These are phyloP conservation scores for Abrostola triplasia DNA, from an alignment of 2,888 invertebrate genomes.

Conservation along the genomic window DNA sequence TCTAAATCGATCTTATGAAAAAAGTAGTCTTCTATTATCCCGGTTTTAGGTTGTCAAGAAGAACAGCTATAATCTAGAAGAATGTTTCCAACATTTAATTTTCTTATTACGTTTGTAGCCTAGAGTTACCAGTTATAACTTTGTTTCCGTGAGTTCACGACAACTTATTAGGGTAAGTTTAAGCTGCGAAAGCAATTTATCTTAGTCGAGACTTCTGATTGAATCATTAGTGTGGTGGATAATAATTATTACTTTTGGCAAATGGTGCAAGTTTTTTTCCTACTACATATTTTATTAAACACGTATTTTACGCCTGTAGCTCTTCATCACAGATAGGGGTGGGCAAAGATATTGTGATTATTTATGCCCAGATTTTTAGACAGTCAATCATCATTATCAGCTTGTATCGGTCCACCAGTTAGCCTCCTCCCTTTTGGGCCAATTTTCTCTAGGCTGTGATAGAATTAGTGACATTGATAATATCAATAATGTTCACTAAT, in stretches of 20 bases:
- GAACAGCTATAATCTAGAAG: neutral
- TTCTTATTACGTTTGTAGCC: slow-evolving; percentile 2
- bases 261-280: slow-evolving; percentile 14
- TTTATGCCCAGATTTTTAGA: no score
- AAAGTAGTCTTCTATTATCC: neutral
- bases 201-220: slow-evolving; percentile 47
- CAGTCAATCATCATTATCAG: no score
- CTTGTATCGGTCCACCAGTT: no score
- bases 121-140: slow-evolving; percentile 36
- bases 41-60: neutral
- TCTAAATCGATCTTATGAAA: neutral
- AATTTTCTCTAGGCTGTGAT: no score
- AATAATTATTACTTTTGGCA: slow-evolving; percentile 32
- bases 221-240: slow-evolving; percentile 26
- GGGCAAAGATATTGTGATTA: no score
- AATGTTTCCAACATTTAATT: slow-evolving; percentile 4
- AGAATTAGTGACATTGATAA: no score
- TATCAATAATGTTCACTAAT: no score
- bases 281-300: neutral
- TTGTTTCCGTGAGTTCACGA: slow-evolving; percentile 27
- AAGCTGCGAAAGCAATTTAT: slow-evolving; percentile 49
- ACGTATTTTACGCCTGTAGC: no score
- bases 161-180: slow-evolving; percentile 42
- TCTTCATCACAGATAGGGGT: no score
- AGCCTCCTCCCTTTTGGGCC: no score